Evolutionary conservation across 2,113 vertebrate species (phyloP).

Genomic region (Romanogobio albipinnatus): DNA sequence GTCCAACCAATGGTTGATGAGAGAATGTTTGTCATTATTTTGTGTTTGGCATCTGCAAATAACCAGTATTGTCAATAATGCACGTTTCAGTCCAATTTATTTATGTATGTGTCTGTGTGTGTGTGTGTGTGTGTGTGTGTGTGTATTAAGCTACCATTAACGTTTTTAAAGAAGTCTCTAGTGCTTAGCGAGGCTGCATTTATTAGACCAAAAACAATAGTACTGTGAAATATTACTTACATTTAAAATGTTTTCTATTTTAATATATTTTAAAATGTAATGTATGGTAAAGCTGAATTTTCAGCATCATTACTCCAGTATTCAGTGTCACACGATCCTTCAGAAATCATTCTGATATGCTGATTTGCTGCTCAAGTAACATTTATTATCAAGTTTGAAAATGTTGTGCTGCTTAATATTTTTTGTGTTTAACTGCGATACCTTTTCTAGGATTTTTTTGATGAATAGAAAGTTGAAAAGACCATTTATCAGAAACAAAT

Average conservation of each 20-base stretch:
- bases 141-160: too few species aligned
- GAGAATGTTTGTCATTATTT: background rate
- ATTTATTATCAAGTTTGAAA: background rate
- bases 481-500: background rate
- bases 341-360: background rate
- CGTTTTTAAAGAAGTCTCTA: too few species aligned
- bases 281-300: background rate
- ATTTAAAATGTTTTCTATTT: background rate
- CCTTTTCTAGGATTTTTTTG: too few species aligned
- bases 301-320: background rate
- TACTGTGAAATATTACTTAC: too few species aligned
- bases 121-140: too few species aligned
- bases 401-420: background rate
- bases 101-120: too few species aligned
- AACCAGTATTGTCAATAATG: background rate
- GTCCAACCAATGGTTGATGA: background rate
- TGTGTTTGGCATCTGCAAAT: background rate
- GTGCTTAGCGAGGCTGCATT: background rate
- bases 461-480: background rate
- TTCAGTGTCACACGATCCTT: background rate
- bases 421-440: too few species aligned
- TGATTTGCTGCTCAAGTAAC: background rate
- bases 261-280: background rate
- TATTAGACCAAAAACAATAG: background rate
- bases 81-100: background rate